Evolutionary conservation across 2,113 vertebrate species (phyloP).

Genomic region (Myotis yumanensis): DNA sequence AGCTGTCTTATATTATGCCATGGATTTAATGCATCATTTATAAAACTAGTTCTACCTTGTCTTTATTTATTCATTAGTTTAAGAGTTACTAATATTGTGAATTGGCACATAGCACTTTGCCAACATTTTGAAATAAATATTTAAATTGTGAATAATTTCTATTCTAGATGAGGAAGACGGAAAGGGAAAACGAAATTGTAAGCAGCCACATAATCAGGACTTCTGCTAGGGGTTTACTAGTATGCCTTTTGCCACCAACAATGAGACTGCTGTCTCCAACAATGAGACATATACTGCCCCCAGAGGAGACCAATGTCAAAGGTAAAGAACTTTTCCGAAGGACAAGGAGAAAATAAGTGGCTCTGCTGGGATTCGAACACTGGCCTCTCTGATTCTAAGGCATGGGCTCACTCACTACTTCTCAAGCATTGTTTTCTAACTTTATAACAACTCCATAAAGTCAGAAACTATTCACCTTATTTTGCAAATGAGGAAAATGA

Average conservation of each 20-base stretch:
- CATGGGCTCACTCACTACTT: background rate
- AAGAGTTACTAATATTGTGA: background rate
- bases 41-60: background rate
- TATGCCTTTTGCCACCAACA: background rate
- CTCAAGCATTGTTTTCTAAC: background rate
- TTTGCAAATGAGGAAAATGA: slow-evolving; percentile 32
- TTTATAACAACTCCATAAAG: background rate
- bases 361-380: background rate
- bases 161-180: background rate
- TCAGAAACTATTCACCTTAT: background rate
- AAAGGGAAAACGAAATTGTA: background rate
- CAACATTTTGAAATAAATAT: background rate
- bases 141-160: background rate
- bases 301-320: background rate
- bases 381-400: background rate
- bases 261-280: background rate
- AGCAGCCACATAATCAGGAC: background rate
- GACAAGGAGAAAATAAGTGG: background rate
- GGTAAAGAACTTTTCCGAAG: background rate
- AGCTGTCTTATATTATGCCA: background rate
- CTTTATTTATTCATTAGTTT: background rate
- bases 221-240: background rate
- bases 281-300: background rate
- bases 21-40: background rate
- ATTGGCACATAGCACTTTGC: background rate